These are phyloP conservation scores for Muricea muricata DNA, from an alignment of 92 coral and sea anemone species.

Conservation along the genomic window DNA sequence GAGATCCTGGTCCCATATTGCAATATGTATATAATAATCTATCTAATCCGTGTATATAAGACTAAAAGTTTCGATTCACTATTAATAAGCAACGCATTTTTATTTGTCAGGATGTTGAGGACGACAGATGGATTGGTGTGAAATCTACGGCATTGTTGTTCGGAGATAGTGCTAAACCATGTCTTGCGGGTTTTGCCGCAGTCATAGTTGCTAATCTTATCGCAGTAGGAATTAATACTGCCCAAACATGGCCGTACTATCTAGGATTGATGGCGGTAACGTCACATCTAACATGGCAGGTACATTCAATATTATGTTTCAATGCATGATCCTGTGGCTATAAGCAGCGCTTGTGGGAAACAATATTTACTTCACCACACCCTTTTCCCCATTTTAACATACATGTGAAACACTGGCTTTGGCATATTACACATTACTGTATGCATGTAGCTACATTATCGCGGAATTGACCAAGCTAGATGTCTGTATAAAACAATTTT, in stretches of 20 bases:
- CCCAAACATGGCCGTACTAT: slow-evolving; percentile 92
- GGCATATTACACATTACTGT: too few relatives aligned
- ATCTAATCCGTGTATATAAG: not conserved
- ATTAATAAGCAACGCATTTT: not conserved
- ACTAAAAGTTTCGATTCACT: not conserved
- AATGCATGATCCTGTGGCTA: not conserved
- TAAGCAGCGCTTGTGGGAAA: too few relatives aligned
- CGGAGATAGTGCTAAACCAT: slow-evolving; percentile 81
- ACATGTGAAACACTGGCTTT: too few relatives aligned
- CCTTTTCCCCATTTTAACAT: too few relatives aligned
- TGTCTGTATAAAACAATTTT: too few relatives aligned
- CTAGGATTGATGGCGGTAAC: slow-evolving; percentile 72
- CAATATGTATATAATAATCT: too few relatives aligned
- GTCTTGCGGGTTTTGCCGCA: slow-evolving; percentile 77
- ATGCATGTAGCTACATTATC: too few relatives aligned
- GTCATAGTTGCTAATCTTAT: slow-evolving; percentile 75
- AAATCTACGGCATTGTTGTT: slow-evolving; percentile 93
- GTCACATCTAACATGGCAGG: slow-evolving; percentile 96
- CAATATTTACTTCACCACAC: too few relatives aligned
- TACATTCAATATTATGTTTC: slow-evolving; percentile 33
- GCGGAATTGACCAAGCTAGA: too few relatives aligned
- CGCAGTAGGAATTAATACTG: slow-evolving; percentile 80
- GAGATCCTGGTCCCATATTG: too few relatives aligned
- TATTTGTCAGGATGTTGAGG: slow-evolving; percentile 77
- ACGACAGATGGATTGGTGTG: slow-evolving; percentile 84